Base-by-base conservation (phyloP, 2,113 vertebrate species). In the Isurus oxyrinchus region DNA sequence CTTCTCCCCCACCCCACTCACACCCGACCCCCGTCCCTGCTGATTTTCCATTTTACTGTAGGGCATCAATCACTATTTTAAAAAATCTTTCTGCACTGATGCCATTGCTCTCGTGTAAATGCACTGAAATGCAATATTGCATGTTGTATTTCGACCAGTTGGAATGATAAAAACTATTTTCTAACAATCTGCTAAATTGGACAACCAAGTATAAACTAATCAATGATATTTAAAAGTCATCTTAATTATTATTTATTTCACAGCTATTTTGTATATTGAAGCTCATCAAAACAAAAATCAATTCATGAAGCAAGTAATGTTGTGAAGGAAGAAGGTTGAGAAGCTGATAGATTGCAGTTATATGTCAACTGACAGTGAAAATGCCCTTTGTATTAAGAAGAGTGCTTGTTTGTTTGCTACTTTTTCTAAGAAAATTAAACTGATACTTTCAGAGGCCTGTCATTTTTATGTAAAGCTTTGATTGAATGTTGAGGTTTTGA, bases 221-320 rank as follows among this genome's bases (percentile, higher is more conserved):
- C 87, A 88, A 76, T 35, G 57, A 88, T 27, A 27, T 88, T 86
- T 76, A 49, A 53, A 88, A 31, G 25, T 27, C 53, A 57, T 25
- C 10, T 57, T 10, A 10, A 84, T 84, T 44, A 84, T 44, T 40
- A 84, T 40, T n/a, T 88, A 25, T 88, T 88, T 49, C 86, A 55
- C 44, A 27, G 49, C 6, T 87, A 8, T 25, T 53, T 55, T 88
- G 3, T 8, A 27, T 23, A 11, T 55, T 55, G 49, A 88, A 55
- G 49, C 49, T 88, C 87, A 53, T 88, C 87, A 57, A 11, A 88
- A 88, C 53, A 88, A 31, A 88, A 88, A 88, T 88, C 87, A 88
- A 57, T 88, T 49, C 86, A 88, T 13, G 53, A 27, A 55, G 25
- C 49, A 87, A 55, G 53, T 57, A 59, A 14, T 19, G 31, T n/a